phyloP scores from a whole-genome alignment of 2,888 invertebrate genomes.

The Tetragnatha montana region DNA sequence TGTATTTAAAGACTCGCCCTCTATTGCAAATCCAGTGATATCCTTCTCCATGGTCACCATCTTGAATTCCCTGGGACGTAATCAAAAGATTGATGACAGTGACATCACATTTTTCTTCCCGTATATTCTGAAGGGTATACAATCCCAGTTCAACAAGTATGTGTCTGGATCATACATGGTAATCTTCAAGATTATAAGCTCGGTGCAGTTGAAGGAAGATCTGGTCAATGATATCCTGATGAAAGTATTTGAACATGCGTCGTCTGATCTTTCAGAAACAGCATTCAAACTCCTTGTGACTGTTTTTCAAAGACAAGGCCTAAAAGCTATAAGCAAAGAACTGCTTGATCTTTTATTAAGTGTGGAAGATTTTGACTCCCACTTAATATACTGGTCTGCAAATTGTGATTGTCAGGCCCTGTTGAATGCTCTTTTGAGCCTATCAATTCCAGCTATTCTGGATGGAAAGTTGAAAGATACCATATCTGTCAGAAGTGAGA shows the following conservation, averaged over 20 bases:
- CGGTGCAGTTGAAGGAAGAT: constrained; percentile 77
- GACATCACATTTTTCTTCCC: constrained; percentile 84
- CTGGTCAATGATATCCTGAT: constrained; percentile 22
- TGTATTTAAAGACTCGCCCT: constrained; percentile 40
- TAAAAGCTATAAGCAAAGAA: constrained; percentile 15
- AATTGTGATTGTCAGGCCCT: constrained; percentile 10
- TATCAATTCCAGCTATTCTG: not conserved
- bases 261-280: constrained; percentile 80
- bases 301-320: constrained; percentile 83
- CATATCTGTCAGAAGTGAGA: not conserved
- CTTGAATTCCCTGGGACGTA: constrained; percentile 83
- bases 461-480: not conserved
- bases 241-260: constrained; percentile 76
- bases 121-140: constrained; percentile 83
- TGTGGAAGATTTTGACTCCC: not conserved
- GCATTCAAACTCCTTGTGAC: constrained; percentile 82
- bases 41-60: constrained; percentile 88
- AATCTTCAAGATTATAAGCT: constrained; percentile 82
- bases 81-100: constrained; percentile 79
- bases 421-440: constrained; percentile 10
- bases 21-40: constrained; percentile 82
- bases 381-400: not conserved
- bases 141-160: constrained; percentile 83
- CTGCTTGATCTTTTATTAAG: constrained; percentile 18
- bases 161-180: constrained; percentile 85